These are phyloP conservation scores for Drosophila suboccidentalis DNA, from an alignment of 2,888 invertebrate species.

Conservation along the genomic window DNA sequence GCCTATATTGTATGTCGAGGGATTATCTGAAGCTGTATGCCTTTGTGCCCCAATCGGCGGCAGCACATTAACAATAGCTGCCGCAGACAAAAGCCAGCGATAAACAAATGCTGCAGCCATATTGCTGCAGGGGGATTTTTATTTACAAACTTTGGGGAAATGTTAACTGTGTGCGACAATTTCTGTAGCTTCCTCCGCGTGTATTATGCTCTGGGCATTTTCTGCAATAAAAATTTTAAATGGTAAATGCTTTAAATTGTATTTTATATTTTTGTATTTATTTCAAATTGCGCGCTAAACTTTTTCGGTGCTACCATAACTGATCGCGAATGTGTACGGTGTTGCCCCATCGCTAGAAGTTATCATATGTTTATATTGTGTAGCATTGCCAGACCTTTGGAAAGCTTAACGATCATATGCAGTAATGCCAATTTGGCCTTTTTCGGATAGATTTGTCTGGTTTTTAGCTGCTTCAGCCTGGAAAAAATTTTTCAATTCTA, in stretches of 20 bases:
- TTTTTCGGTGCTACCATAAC: conserved; percentile 15
- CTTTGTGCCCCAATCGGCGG: conserved; percentile 69
- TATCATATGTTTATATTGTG: conserved; percentile 42
- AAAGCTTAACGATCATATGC: too few species aligned
- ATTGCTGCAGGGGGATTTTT: conserved; percentile 46
- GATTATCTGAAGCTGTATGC: conserved; percentile 86
- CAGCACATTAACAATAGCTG: conserved; percentile 55
- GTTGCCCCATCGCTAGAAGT: conserved; percentile 27
- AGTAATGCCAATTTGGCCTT: too few species aligned
- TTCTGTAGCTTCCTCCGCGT: conserved; percentile 8
- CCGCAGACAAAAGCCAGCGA: conserved; percentile 64
- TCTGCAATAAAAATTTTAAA: conserved; percentile 49
- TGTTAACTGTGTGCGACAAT: conserved; percentile 43
- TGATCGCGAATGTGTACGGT: conserved; percentile 17
- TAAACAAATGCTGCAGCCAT: conserved; percentile 64
- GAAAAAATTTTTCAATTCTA: too few species aligned
- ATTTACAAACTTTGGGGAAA: conserved; percentile 42
- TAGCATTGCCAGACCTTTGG: conserved; percentile 30
- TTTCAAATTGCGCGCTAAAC: conserved; percentile 11
- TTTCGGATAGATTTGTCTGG: too few species aligned
- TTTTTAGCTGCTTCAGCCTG: too few species aligned
- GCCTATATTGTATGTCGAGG: conserved; percentile 93
- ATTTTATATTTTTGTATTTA: conserved; percentile 2
- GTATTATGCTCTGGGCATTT: conserved; percentile 51
- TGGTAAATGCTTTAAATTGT: not conserved